Evolutionary conservation across 2,888 invertebrate genomes (phyloP).

Genomic region (Caenorhabditis afra): DNA sequence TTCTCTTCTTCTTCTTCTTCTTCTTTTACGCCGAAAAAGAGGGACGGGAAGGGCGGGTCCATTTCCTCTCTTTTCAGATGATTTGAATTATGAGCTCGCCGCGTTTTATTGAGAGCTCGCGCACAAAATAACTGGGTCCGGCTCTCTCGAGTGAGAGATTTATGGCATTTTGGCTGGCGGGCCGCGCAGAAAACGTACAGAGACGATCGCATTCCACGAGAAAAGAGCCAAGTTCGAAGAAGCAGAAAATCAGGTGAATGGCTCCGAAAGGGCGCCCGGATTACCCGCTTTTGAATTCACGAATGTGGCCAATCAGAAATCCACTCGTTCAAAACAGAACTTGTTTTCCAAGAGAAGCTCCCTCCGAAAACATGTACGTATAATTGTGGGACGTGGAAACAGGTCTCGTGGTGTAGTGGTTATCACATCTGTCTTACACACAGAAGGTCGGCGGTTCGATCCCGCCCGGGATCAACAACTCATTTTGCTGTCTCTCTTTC

Average conservation of each 20-base stretch:
- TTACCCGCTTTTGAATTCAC: slow-evolving; percentile 15
- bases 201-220: not conserved
- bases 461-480: slow-evolving; percentile 44
- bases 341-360: not conserved
- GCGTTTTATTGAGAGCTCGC: slow-evolving; percentile 30
- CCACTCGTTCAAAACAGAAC: not conserved
- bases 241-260: slow-evolving; percentile 13
- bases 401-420: slow-evolving; percentile 67
- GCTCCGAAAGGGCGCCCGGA: not conserved
- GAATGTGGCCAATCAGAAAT: not conserved
- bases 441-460: slow-evolving; percentile 69
- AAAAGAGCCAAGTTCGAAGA: not conserved
- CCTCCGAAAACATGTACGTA: not conserved
- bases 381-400: not conserved
- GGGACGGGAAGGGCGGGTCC: slow-evolving; percentile 4
- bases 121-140: slow-evolving; percentile 52
- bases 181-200: not conserved
- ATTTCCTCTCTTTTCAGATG: slow-evolving; percentile 44
- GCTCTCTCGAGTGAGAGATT: slow-evolving; percentile 32
- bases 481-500: too few species aligned
- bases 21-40: slow-evolving; percentile 4
- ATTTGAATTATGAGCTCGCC: slow-evolving; percentile 57
- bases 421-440: slow-evolving; percentile 70
- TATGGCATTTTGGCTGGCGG: slow-evolving; percentile 29
- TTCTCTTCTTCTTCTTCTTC: not conserved